These are phyloP conservation scores for Pelodiscus sinensis DNA, from an alignment of 2,113 vertebrate genomes.

Conservation along the genomic window DNA sequence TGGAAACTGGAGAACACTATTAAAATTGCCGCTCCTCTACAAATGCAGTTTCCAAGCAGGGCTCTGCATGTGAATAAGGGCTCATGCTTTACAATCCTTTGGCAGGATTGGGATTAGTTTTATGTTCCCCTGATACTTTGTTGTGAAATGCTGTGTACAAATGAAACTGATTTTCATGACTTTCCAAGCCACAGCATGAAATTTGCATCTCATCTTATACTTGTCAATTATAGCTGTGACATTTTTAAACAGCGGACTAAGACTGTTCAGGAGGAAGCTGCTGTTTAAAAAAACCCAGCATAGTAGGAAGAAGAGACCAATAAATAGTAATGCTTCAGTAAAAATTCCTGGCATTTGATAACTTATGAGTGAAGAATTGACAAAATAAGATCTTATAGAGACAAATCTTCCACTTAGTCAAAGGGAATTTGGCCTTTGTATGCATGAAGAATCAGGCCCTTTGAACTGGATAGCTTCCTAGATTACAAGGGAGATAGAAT, in stretches of 20 bases:
- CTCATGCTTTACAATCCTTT: neutral
- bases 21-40: neutral
- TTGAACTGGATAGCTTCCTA: neutral
- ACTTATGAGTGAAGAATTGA: neutral
- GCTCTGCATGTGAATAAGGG: neutral
- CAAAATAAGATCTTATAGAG: neutral
- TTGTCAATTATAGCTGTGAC: neutral
- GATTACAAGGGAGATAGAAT: neutral
- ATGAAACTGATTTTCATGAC: neutral
- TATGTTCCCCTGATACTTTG: neutral
- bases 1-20: neutral
- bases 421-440: neutral
- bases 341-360: neutral
- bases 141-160: neutral
- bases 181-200: neutral
- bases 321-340: neutral
- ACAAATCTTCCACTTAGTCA: neutral
- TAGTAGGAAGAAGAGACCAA: neutral
- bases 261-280: neutral
- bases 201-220: neutral
- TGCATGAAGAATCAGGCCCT: neutral
- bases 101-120: neutral
- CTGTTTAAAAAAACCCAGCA: neutral
- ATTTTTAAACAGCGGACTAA: neutral
- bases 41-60: neutral